Percentiles rank a stretch among this genome's conserved stretches.
Conservation (phyloP, 2,888 invertebrate species). For the Dolichopus griseipennis region DNA sequence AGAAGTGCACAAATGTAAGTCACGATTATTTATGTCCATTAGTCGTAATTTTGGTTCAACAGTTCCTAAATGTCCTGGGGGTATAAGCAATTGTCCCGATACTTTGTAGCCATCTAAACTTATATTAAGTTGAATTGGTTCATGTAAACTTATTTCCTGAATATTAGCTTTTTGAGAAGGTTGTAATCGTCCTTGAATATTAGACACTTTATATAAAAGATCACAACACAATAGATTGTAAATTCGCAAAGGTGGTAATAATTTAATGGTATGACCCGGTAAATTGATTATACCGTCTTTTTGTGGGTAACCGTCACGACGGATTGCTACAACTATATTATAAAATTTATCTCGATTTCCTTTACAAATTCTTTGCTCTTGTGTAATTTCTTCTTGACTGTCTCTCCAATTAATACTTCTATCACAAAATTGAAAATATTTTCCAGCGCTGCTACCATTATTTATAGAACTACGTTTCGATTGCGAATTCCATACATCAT, state of each 20-base stretch:
- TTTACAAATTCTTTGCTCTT: slow-evolving; percentile 33
- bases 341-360: slow-evolving; percentile 32
- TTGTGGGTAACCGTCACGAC: slow-evolving; percentile 69
- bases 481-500: slow-evolving; percentile 53
- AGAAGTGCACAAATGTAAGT: slow-evolving; percentile 65
- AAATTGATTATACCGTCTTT: slow-evolving; percentile 43
- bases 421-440: slow-evolving; percentile 35
- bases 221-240: slow-evolving; percentile 84
- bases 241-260: slow-evolving; percentile 75
- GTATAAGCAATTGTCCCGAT: slow-evolving; percentile 54
- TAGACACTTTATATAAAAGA: slow-evolving; percentile 51
- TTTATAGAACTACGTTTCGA: background rate
- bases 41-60: slow-evolving; percentile 64
- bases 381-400: slow-evolving; percentile 27
- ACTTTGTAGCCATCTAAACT: slow-evolving; percentile 77
- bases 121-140: slow-evolving; percentile 63
- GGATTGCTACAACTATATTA: slow-evolving; percentile 44
- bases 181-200: slow-evolving; percentile 42
- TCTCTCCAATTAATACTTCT: slow-evolving; percentile 35
- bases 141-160: slow-evolving; percentile 47
- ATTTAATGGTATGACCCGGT: slow-evolving; percentile 78
- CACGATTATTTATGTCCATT: slow-evolving; percentile 61
- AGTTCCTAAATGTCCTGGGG: slow-evolving; percentile 43
- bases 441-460: slow-evolving; percentile 16
- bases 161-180: slow-evolving; percentile 45